phyloP scores from a whole-genome alignment of 2,797 vertebrate species.

The Lithobates sylvaticus region DNA sequence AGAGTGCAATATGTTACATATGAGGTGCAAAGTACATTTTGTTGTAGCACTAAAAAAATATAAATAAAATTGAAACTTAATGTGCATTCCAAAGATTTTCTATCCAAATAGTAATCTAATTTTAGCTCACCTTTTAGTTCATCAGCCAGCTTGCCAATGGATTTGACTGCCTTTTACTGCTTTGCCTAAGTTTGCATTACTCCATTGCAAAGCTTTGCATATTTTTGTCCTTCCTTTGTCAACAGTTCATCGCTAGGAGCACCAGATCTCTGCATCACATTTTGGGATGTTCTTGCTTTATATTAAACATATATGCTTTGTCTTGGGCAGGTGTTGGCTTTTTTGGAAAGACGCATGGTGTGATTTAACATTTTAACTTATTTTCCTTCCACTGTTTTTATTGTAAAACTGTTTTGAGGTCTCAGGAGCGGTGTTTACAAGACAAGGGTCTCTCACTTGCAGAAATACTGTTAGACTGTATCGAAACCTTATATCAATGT shows the following conservation, averaged over 20 bases:
- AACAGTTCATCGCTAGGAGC: slow-evolving; percentile 87
- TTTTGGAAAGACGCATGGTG: slow-evolving; percentile 85
- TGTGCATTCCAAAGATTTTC: slow-evolving; percentile 23
- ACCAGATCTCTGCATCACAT: slow-evolving; percentile 82
- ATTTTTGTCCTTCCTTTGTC: slow-evolving; percentile 84
- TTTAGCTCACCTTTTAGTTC: slow-evolving; percentile 71
- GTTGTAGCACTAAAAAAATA: background rate
- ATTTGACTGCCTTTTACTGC: slow-evolving; percentile 75
- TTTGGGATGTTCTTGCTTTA: slow-evolving; percentile 80
- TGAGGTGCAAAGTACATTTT: background rate
- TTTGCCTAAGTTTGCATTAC: slow-evolving; percentile 81
- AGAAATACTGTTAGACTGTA: slow-evolving; percentile 69
- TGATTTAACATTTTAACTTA: slow-evolving; percentile 80
- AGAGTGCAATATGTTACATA: too few species aligned
- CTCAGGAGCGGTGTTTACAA: slow-evolving; percentile 74
- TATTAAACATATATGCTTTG: slow-evolving; percentile 88
- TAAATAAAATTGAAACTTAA: background rate
- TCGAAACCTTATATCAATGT: slow-evolving; percentile 36
- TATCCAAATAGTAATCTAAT: slow-evolving; percentile 62
- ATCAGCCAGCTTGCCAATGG: slow-evolving; percentile 60
- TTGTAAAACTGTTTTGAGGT: slow-evolving; percentile 69
- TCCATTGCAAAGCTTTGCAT: slow-evolving; percentile 82
- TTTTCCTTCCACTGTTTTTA: slow-evolving; percentile 63
- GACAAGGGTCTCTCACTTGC: slow-evolving; percentile 79
- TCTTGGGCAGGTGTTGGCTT: slow-evolving; percentile 89